A percentile compares a stretch with the other conserved stretches of the same genome.
Conservation (phyloP, 2,113 vertebrate genomes). For the Calypte anna region DNA sequence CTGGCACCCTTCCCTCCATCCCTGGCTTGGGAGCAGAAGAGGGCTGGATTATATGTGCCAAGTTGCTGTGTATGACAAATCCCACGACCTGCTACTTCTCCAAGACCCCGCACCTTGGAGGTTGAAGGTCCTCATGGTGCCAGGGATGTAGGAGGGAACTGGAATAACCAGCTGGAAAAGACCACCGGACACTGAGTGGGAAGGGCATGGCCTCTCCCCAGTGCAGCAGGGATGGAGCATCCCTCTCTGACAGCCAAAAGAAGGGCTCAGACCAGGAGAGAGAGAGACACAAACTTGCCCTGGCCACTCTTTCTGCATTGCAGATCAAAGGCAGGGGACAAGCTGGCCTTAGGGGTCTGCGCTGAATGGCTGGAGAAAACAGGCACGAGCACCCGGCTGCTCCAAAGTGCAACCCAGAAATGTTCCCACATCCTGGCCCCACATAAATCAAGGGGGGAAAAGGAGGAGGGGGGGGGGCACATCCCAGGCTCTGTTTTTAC, state of each 20-base stretch:
- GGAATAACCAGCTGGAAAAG: not conserved
- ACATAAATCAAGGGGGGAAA: conserved; percentile 60
- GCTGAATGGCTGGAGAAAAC: conserved; percentile 36
- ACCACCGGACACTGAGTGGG: fast-evolving
- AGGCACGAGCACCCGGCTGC: conserved; percentile 21
- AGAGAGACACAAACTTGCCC: conserved; percentile 5
- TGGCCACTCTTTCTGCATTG: conserved; percentile 46
- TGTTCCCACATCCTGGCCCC: conserved; percentile 67
- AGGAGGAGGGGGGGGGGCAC: not conserved
- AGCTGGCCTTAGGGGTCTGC: conserved; percentile 49
- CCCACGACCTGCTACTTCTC: not conserved
- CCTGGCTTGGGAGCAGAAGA: not conserved
- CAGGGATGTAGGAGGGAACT: not conserved
- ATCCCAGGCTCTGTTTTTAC: conserved; percentile 58
- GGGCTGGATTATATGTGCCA: fast-evolving
- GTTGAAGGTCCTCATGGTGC: not conserved
- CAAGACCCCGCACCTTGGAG: not conserved
- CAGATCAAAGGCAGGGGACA: conserved; percentile 58
- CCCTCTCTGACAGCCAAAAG: not conserved
- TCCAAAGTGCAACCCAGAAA: conserved; percentile 48
- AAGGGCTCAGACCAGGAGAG: not conserved
- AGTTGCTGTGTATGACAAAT: fast-evolving
- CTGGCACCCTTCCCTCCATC: not conserved
- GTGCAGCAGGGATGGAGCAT: not conserved
- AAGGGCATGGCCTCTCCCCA: not conserved